Percentiles rank a stretch among this genome's conserved stretches.
phyloP scores from a whole-genome alignment of 2,113 vertebrate genomes.

The Colossoma macropomum region DNA sequence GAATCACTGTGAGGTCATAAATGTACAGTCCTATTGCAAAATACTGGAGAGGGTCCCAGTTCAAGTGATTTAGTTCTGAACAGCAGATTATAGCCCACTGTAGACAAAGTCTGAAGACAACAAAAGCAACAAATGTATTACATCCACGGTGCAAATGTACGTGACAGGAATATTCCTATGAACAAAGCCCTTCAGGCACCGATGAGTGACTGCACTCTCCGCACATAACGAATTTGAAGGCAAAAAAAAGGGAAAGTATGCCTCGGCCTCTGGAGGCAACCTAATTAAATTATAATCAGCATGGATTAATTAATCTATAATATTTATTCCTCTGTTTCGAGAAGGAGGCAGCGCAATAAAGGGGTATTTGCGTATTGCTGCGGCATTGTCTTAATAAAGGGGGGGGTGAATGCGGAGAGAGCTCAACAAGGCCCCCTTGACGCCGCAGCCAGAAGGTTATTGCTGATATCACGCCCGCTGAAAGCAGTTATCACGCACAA shows the following conservation, averaged over 20 bases:
- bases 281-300: conserved; percentile 99
- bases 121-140: conserved; percentile 44
- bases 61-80: neutral
- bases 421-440: conserved; percentile 93
- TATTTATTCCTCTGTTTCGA: conserved; percentile 94
- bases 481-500: conserved; percentile 98
- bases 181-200: conserved; percentile 38
- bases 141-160: conserved; percentile 43
- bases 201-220: conserved; percentile 27
- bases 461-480: conserved; percentile 95
- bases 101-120: conserved; percentile 34
- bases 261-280: conserved; percentile 84
- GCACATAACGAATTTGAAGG: conserved; percentile 37
- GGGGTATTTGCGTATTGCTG: conserved; percentile 85
- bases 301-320: conserved; percentile 99
- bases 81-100: conserved; percentile 3
- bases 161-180: conserved; percentile 32
- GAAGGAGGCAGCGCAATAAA: conserved; percentile 91
- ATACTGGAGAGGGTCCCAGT: neutral
- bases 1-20: neutral
- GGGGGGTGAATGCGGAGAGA: conserved; percentile 74
- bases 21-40: neutral
- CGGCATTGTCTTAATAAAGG: conserved; percentile 93
- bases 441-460: conserved; percentile 98
- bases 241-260: conserved; percentile 66